phyloP scores from a whole-genome alignment of 2,888 invertebrate species.

The Cerceris rybyensis region DNA sequence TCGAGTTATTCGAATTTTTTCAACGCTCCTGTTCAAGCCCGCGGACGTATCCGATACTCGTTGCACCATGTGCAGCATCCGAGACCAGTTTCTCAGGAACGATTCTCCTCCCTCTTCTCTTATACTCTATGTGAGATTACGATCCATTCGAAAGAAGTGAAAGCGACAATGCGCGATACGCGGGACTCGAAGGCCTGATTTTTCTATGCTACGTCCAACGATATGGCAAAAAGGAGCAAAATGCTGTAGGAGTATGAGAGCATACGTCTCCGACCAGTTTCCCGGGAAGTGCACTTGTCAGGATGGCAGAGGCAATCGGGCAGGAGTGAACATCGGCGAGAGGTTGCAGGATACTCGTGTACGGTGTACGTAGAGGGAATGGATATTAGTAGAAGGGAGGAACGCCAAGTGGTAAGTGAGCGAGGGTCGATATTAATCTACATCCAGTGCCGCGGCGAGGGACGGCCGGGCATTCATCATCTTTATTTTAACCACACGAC shows the following conservation, averaged over 20 bases:
- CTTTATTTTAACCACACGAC: constrained; percentile 79
- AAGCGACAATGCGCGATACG: constrained; percentile 3
- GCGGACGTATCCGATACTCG: too few species aligned
- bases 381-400: constrained; percentile 64
- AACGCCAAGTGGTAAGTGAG: constrained; percentile 58
- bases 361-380: constrained; percentile 34
- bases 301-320: constrained; percentile 23
- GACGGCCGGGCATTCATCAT: constrained; percentile 77
- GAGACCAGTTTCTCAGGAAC: too few species aligned
- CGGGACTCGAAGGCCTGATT: neutral
- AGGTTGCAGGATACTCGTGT: constrained; percentile 51
- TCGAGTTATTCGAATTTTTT: neutral
- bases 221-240: constrained; percentile 25
- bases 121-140: neutral
- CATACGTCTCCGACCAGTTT: constrained; percentile 24
- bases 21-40: too few species aligned
- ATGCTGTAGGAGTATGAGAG: neutral
- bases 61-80: too few species aligned
- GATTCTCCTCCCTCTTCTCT: constrained; percentile 1
- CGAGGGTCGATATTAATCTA: constrained; percentile 77
- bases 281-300: constrained; percentile 22
- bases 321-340: constrained; percentile 36
- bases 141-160: constrained; percentile 5
- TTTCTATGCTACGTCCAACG: constrained; percentile 1
- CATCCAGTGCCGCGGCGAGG: constrained; percentile 70